Percentiles rank a stretch among this genome's conserved stretches.
phyloP scores from a whole-genome alignment of 2,797 vertebrate genomes.

The Gobio occitaniae region DNA sequence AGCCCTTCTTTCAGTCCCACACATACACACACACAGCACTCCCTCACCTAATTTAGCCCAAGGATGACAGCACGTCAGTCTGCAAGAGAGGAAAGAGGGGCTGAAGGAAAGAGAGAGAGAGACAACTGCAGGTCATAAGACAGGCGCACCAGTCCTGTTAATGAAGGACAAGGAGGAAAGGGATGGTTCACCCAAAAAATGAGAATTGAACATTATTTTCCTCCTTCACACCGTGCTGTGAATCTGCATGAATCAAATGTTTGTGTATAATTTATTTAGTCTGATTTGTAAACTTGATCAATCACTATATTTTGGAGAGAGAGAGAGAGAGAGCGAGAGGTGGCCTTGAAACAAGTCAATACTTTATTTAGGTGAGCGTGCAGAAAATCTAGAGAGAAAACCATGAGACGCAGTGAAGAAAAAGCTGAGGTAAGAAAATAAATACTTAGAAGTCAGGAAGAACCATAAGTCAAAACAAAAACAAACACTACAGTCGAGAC shows the following conservation, averaged over 20 bases:
- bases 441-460: not conserved
- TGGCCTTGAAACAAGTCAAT: conserved; percentile 30
- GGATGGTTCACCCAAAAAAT: not conserved
- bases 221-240: not conserved
- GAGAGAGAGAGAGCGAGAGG: conserved; percentile 32
- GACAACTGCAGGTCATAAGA: conserved; percentile 18
- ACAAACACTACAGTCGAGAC: not conserved
- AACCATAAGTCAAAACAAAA: conserved; percentile 10
- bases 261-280: not conserved
- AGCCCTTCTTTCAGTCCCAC: conserved; percentile 57
- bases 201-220: not conserved
- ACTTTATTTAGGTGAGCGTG: conserved; percentile 40
- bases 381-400: not conserved
- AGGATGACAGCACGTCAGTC: conserved; percentile 68
- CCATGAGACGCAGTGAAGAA: not conserved
- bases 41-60: conserved; percentile 69
- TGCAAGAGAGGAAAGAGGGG: conserved; percentile 19
- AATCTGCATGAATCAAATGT: not conserved
- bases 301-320: not conserved
- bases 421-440: conserved; percentile 14
- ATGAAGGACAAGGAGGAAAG: not conserved
- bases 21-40: not conserved
- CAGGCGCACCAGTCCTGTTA: not conserved
- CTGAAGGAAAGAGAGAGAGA: conserved; percentile 22
- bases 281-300: not conserved